phyloP scores from a whole-genome alignment of 1,140 invertebrate species.

The Aphis gossypii region DNA sequence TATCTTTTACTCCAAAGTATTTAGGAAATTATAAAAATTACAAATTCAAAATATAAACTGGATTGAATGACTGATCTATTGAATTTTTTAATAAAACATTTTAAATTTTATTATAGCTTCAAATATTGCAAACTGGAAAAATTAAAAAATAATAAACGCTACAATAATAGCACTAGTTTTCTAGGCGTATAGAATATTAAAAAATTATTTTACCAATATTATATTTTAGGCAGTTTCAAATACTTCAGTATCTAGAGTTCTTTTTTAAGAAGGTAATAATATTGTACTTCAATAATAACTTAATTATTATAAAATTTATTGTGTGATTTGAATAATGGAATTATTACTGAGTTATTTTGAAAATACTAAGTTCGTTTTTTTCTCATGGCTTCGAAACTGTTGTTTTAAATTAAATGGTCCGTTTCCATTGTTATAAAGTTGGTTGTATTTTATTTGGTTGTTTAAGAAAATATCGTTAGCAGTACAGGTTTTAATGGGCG shows the following conservation, averaged over 20 bases:
- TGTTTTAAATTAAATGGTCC: slow-evolving; percentile 19
- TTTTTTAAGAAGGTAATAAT: neutral
- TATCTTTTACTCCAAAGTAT: too few relatives aligned
- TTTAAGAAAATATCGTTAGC: slow-evolving; percentile 19
- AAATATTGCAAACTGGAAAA: neutral
- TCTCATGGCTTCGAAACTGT: neutral
- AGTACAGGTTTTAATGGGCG: slow-evolving; percentile 14
- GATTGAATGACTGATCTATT: neutral
- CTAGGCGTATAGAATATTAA: too few relatives aligned
- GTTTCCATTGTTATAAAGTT: neutral
- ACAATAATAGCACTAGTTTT: neutral
- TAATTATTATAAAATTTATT: neutral
- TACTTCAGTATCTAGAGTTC: neutral
- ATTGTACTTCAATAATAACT: neutral
- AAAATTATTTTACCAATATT: too few relatives aligned
- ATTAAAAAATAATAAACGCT: neutral
- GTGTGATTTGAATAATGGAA: neutral
- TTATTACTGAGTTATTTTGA: neutral
- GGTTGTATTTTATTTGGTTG: neutral
- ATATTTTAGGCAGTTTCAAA: too few relatives aligned
- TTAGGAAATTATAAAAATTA: neutral
- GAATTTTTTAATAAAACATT: neutral
- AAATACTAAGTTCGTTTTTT: neutral
- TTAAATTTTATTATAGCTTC: neutral
- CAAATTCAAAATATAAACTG: neutral